Base-by-base conservation (phyloP, 2,113 vertebrate genomes). In the Xyliphius kryptos region DNA sequence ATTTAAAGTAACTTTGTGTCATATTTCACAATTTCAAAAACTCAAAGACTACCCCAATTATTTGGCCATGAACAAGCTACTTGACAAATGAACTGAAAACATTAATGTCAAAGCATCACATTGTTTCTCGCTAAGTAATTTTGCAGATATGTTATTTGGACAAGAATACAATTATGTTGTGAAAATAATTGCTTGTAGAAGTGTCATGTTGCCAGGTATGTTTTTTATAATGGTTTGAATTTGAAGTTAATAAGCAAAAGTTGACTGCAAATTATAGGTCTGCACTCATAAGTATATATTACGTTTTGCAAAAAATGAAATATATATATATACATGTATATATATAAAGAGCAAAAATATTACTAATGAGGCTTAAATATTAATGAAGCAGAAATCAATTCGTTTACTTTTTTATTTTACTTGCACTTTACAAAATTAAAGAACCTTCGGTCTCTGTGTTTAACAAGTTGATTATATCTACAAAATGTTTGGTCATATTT, bases 31-130 rank as follows among this genome's bases (percentile, higher is more conserved):
- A 76, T 79, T 79, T 69, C 6, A 32, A 46, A 50, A 56, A 75
- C 74, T 81, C 77, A 77, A 65, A 77, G 76, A 74, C 67, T 61
- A 21, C 68, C 74, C 84, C 85, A 87, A 87, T 87, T 88, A 85
- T 80, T 80, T 77, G 77, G 22, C 49, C 56, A 36, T 21, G 71
- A 70, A 69, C 63, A 75, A 71, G 70, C 73, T 63, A 62, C 60
- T 71, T 77, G 67, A 76, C 60, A 70, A 71, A 69, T 74, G 77
- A 83, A 80, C 77, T 74, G 69, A 63, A 54, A 57, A 61, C 70
- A 50, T 78, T 71, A 73, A 82, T 77, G 44, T 69, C 48, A 66
- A 68, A 70, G 61, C 66, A 63, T 68, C 59, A 70, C 41, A 19
- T 57, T 19, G 10, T 59, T 56, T 72, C 58, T 52, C 10, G 40